Evolutionary conservation across 2,113 vertebrate species (phyloP).

Genomic region (Myotis brandtii): DNA sequence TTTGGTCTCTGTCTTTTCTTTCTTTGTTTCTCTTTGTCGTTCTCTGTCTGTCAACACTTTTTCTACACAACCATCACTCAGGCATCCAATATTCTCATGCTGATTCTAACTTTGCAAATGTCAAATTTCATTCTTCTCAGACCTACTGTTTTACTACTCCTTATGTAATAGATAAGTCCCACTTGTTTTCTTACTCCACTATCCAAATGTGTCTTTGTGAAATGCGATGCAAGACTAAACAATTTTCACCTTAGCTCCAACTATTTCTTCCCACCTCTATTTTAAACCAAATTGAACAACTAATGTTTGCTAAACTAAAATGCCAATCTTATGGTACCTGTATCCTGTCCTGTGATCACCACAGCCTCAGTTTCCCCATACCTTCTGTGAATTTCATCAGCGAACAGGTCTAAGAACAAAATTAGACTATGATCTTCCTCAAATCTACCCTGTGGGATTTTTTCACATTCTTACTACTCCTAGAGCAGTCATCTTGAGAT

Average conservation of each 20-base stretch:
- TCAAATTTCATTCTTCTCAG: background rate
- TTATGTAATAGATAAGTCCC: background rate
- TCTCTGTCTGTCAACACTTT: background rate
- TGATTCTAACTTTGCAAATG: background rate
- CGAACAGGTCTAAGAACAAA: background rate
- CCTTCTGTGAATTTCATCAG: background rate
- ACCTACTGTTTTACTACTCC: background rate
- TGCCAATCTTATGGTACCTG: background rate
- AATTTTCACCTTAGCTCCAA: background rate
- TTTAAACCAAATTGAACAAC: background rate
- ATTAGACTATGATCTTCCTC: background rate
- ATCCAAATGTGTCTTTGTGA: background rate
- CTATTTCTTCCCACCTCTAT: background rate
- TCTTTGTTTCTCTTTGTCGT: background rate
- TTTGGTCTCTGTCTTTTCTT: background rate
- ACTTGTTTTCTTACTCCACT: background rate
- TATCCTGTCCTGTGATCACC: background rate
- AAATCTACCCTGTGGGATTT: background rate
- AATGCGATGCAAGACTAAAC: background rate
- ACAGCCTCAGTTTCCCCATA: background rate
- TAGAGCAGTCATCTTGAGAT: background rate
- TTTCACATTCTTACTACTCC: background rate
- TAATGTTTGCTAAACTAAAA: background rate
- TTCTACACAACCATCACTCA: background rate
- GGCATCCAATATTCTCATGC: background rate